Base-by-base conservation (phyloP, 2,888 invertebrate genomes). In the Ectemnius cavifrons region DNA sequence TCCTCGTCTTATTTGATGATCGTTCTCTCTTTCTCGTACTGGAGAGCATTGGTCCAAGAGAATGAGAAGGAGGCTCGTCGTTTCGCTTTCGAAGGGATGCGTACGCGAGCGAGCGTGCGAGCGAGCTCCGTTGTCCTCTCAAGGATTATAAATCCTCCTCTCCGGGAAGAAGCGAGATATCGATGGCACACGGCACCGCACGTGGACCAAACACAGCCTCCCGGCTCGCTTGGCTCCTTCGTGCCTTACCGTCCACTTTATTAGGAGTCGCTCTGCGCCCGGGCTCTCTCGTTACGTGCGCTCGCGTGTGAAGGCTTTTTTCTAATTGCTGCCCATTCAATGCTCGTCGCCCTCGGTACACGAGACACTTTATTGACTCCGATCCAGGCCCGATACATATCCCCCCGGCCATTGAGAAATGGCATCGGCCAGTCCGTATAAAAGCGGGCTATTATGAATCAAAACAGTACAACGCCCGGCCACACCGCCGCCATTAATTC, bases 11-110 rank as follows among this genome's bases (percentile, higher is more conserved):
- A 2, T n/a, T 13, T 60, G 14, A 6, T 13, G 0, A 37, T 37
- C 28, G n/a, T 1, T 23, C 14, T 60, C 37, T 61, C 46, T 37
- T 56, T 49, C 16, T 47, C 57, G 37, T 23, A 23, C 3, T 23
- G 23, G 23, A 2, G 23, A 23, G 23, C 3, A 23, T 2, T 23
- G 23, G 23, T 23, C 23, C 16, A 59, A 14, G 3, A 45, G 20
- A 2, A 8, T 4, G 37, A 60, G 60, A n/a, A 16, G 60, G 28
- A 16, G 28, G 28, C 28, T 65, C 56, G 52, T 65, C 56, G 52
- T 52, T 52, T 52, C 47, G 71, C 57, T 65, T 52, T 52, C 66
- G 56, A 13, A 69, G 74, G 78, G 77, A 74, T 74, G 77, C 77
- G 77, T 56, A 63, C 65, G 49, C 67, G 65, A 23, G 47, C n/a